These are phyloP conservation scores for Drosophila arizonae DNA, from an alignment of 1,140 invertebrate species.

Conservation along the genomic window DNA sequence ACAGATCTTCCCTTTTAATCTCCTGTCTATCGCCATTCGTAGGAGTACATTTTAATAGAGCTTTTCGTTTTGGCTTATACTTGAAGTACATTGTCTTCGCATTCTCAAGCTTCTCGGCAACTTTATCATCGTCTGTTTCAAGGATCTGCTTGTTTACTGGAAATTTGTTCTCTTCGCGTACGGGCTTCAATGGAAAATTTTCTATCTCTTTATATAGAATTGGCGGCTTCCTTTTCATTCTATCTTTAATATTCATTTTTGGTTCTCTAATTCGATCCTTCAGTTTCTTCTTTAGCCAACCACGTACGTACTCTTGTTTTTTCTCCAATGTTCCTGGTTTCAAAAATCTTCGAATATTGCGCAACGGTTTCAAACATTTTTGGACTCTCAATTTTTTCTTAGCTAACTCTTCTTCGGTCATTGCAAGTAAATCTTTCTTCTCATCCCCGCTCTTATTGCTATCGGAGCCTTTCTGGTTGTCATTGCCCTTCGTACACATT, in stretches of 20 bases:
- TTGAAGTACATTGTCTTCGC: not conserved
- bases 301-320: not conserved
- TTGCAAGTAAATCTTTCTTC: not conserved
- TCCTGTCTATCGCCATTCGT: no score
- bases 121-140: slow-evolving; percentile 21
- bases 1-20: no score
- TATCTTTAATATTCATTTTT: not conserved
- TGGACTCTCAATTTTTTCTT: no score
- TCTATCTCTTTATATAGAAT: slow-evolving; percentile 7
- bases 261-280: not conserved
- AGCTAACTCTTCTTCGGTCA: no score
- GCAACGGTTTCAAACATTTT: no score
- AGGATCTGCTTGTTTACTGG: slow-evolving; percentile 11
- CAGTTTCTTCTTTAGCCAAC: not conserved
- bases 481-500: slow-evolving; percentile 9
- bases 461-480: not conserved
- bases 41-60: no score
- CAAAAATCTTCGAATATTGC: not conserved
- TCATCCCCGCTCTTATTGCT: not conserved
- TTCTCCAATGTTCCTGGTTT: not conserved
- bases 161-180: not conserved
- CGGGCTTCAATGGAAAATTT: slow-evolving; percentile 6
- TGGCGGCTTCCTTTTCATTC: not conserved
- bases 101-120: not conserved
- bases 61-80: no score